Conservation (phyloP, 2,113 vertebrate genomes). For the Neodon shergylaensis region DNA sequence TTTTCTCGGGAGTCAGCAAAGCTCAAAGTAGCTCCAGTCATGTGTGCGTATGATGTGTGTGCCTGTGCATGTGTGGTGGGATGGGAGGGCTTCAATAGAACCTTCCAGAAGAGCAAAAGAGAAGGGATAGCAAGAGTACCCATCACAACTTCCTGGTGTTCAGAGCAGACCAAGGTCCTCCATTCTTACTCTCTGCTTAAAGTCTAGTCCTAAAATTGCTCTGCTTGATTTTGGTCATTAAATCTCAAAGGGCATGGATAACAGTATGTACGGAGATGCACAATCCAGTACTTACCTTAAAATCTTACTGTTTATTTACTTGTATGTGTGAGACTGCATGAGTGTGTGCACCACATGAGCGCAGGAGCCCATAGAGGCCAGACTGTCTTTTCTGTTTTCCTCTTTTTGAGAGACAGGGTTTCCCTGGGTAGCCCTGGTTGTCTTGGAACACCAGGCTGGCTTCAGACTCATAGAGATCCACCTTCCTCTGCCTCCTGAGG, state of each 20-base stretch:
- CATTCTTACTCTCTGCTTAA: background rate
- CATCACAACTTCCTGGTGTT: background rate
- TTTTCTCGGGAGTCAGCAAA: slow-evolving; percentile 33
- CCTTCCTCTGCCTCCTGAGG: background rate
- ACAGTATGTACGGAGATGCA: background rate
- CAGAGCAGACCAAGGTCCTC: background rate
- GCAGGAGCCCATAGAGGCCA: background rate
- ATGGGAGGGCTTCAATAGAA: background rate
- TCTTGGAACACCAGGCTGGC: background rate
- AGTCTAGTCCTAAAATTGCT: background rate
- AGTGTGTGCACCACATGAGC: background rate
- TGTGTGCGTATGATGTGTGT: background rate
- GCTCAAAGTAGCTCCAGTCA: background rate
- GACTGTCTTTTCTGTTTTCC: background rate
- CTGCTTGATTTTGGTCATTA: background rate
- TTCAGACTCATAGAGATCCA: background rate
- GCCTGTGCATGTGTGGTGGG: background rate
- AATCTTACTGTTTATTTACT: background rate
- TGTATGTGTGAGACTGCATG: background rate
- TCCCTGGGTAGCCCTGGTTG: background rate
- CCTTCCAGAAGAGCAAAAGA: background rate
- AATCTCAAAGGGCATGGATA: background rate
- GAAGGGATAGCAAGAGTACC: background rate
- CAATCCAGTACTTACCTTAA: background rate
- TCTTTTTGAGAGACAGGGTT: background rate